Base-by-base conservation (phyloP, 92 coral and sea anemone genomes). In the Bergia sp. region DNA sequence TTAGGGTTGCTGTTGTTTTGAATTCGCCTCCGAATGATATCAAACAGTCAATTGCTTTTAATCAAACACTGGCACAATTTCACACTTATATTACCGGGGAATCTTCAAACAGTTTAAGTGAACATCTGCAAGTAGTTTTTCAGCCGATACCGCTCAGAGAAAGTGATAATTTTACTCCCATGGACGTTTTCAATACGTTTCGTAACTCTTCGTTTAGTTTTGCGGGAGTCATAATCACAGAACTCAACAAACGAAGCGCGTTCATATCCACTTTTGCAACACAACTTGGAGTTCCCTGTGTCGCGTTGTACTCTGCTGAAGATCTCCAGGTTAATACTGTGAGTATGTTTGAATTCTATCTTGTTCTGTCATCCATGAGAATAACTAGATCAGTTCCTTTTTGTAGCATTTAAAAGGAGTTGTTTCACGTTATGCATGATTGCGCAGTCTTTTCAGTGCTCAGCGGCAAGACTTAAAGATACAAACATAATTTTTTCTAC, bases 211-310 rank as follows among this genome's bases (percentile, higher is more conserved):
- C 41, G 39, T 16, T 42, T 4, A 9, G 41, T 73, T 73, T 73
- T 10, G 21, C 42, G 20, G 77, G 77, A 38, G 42, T 73, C 12
- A 73, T 73, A 13, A 73, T 73, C 77, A 37, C 77, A 8, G 45
- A 73, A 73, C 42, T 73, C 16, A 73, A 37, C 20, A 16, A 12
- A 73, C 45, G 77, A 36, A 73, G 77, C 37, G 77, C 21, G 9
- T 73, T 73, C 42, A 18, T 37, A 1, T 38, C 77, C 43, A 73
- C 16, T 43, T 37, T 8, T 38, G 77, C 77, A 73, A 39, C 16
- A 7, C 77, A 73, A 12, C 77, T 73, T 13, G 77, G 77, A 73
- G 5, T 73, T 73, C 77, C 77, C 45, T 38, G 77, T 21, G 44
- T 73, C n/a, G 77, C 77, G 16, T 3, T 73, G 20, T 73, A 73